Base-by-base conservation (phyloP, 2,113 vertebrate genomes). In the Ptilorrhoa leucosticta region DNA sequence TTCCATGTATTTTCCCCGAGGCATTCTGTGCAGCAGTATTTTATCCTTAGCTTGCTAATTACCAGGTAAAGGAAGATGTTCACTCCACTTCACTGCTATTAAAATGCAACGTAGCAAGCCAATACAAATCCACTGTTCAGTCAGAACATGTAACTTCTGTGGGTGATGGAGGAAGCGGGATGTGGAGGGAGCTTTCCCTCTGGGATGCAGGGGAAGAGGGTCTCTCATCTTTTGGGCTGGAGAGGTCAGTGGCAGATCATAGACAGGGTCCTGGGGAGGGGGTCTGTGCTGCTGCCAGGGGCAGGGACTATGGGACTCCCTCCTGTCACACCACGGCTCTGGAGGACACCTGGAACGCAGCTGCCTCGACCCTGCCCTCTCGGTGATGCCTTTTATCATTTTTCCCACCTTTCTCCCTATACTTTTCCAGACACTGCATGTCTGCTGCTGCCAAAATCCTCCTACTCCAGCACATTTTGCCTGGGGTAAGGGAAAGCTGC, bases 321-420 rank as follows among this genome's bases (percentile, higher is more conserved):
- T 2, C 11, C 51, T 68, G n/a, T 27, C 17, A 6, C 27, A 24
- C 24, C 4, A 0, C 0, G 0, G 23, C 35, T 58, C 44, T 79
- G 76, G 17, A 26, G 33, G 35, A 54, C 47, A 24, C 18, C 17
- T 27, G 40, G 27, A 19, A 27, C 20, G 30, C 56, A 31, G 10
- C 66, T 80, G 57, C 30, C 26, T 16, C 0, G 0, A 44, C 30
- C 48, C 35, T 65, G 54, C 15, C 28, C n/a, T 35, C 57, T n/a
- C 58, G 47, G 48, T 18, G 53, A n/a, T 1, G 0, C 12, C 23
- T 58, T 64, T 86, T 12, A 15, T 7, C 12, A 5, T 45, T 48
- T n/a, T 13, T 5, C n/a, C 11, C 47, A 60, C 20, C 18, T 13
- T 30, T 51, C 9, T 86, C 31, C 10, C 31, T 37, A 3, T 18